Percentiles rank a stretch among this genome's conserved stretches.
Evolutionary conservation across 2,888 invertebrate genomes (phyloP).

Genomic region (Netelia fuscicornis): DNA sequence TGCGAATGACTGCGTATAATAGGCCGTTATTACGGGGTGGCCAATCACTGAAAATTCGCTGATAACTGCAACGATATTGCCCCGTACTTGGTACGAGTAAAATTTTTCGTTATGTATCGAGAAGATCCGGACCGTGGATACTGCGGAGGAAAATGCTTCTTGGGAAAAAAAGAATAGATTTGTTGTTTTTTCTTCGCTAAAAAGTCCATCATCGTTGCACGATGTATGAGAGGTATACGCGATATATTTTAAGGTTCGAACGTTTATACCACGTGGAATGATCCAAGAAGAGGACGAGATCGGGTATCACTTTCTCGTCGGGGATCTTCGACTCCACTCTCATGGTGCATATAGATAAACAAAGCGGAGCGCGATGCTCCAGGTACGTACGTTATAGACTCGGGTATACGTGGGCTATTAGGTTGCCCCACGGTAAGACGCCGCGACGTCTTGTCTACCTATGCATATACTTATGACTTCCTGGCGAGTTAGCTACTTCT

Average conservation of each 20-base stretch:
- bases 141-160: no score
- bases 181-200: no score
- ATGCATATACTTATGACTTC: conserved; percentile 20
- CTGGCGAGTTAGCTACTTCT: conserved; percentile 13
- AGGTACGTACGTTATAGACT: background rate
- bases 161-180: no score
- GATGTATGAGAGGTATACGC: no score
- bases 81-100: background rate
- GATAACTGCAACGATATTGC: background rate
- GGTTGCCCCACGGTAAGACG: background rate
- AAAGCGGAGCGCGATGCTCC: conserved; percentile 33
- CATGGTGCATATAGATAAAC: conserved; percentile 22
- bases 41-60: conserved; percentile 3
- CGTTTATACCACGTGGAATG: conserved; percentile 14
- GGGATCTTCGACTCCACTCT: conserved; percentile 40
- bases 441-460: background rate
- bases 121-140: no score
- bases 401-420: background rate
- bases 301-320: conserved; percentile 60
- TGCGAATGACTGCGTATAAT: conserved; percentile 29
- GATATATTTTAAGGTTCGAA: conserved; percentile 11
- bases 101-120: background rate
- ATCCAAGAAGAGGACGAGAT: conserved; percentile 49
- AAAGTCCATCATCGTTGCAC: no score
- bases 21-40: conserved; percentile 7